phyloP scores from a whole-genome alignment of 2,888 invertebrate species.

The Sarcophaga rosellei region DNA sequence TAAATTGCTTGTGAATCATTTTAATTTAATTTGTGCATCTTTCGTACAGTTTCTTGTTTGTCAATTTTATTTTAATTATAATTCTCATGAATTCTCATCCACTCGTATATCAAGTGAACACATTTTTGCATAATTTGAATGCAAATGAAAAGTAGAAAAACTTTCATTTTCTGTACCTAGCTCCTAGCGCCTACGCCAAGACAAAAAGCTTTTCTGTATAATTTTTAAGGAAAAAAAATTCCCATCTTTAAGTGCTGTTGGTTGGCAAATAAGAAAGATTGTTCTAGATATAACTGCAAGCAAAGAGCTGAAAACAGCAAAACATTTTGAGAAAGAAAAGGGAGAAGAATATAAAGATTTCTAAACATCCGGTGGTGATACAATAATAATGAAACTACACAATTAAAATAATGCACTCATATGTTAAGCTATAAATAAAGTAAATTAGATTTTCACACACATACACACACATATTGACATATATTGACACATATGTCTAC shows the following conservation, averaged over 20 bases:
- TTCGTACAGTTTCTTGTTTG: no score
- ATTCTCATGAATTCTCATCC: no score
- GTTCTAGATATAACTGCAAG: not conserved
- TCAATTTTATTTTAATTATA: no score
- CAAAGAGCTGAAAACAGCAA: not conserved
- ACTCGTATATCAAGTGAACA: not conserved
- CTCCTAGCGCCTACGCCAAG: not conserved
- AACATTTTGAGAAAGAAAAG: not conserved
- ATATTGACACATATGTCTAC: not conserved
- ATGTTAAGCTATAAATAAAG: slow-evolving; percentile 41
- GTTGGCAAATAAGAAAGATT: not conserved
- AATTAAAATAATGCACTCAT: slow-evolving; percentile 45
- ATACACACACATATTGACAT: not conserved
- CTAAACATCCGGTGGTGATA: slow-evolving; percentile 17
- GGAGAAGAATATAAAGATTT: not conserved
- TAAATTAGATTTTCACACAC: slow-evolving; percentile 1
- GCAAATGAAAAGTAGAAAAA: slow-evolving; percentile 12
- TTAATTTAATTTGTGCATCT: no score
- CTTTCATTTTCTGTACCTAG: not conserved
- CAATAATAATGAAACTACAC: slow-evolving; percentile 28
- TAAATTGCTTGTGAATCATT: no score
- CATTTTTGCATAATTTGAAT: slow-evolving; percentile 29
- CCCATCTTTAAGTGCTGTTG: slow-evolving; percentile 1
- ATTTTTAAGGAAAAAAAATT: not conserved
- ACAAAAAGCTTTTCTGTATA: not conserved